Conservation (phyloP, 2,113 vertebrate species). For the Zapornia atra region DNA sequence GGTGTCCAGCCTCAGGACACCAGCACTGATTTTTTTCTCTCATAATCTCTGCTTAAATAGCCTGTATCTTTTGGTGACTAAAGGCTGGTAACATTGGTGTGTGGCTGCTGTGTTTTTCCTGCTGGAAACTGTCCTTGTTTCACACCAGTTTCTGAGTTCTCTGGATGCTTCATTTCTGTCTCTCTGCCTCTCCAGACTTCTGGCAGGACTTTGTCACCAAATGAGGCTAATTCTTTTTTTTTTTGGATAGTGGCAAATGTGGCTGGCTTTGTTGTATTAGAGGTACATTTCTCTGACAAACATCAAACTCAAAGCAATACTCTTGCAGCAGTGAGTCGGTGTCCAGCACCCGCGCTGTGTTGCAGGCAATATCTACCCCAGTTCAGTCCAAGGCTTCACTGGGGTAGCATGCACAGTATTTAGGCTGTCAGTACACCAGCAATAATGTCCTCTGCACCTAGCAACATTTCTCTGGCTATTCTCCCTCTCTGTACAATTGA, state of each 20-base stretch:
- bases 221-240: not conserved
- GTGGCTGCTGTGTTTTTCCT: not conserved
- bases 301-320: not conserved
- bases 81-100: not conserved
- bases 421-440: not conserved
- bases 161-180: not conserved
- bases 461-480: not conserved
- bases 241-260: not conserved
- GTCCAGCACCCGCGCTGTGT: not conserved
- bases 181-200: not conserved
- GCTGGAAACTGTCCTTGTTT: not conserved
- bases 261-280: not conserved
- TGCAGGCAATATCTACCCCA: not conserved
- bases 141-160: not conserved
- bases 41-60: not conserved
- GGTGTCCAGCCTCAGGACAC: not conserved
- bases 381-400: not conserved
- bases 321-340: not conserved
- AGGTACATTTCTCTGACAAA: not conserved
- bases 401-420: not conserved
- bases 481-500: not conserved
- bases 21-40: not conserved
- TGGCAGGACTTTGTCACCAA: not conserved
- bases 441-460: not conserved
- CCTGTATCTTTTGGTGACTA: not conserved